Percentiles rank a stretch among this genome's conserved stretches.
Evolutionary conservation across 2,797 vertebrate species (phyloP).

Genomic region (Rachycentron canadum): DNA sequence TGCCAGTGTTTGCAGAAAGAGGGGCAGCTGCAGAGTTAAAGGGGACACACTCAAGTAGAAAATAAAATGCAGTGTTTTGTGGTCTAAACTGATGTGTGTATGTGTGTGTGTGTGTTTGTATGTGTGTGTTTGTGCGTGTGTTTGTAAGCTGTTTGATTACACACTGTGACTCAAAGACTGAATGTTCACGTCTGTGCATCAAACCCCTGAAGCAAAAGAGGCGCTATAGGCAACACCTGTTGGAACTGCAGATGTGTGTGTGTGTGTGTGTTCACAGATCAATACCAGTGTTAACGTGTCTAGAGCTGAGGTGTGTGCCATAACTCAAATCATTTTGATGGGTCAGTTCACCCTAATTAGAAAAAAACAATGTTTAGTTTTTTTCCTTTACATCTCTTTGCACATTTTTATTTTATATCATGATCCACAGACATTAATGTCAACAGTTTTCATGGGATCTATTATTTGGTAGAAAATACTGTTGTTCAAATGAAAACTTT

Average conservation of each 20-base stretch:
- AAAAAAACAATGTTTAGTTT: not conserved
- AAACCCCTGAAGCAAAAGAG: conserved; percentile 47
- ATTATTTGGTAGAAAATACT: not conserved
- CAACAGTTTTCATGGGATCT: not conserved
- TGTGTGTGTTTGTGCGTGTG: conserved; percentile 3
- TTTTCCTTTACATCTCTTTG: not conserved
- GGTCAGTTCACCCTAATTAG: not conserved
- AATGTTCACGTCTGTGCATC: conserved; percentile 53
- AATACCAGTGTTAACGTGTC: conserved; percentile 28
- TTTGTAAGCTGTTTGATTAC: conserved; percentile 23
- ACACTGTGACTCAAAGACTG: conserved; percentile 19
- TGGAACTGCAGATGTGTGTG: conserved; percentile 35
- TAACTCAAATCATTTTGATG: conserved; percentile 3
- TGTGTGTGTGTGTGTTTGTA: not conserved
- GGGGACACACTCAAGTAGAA: conserved; percentile 57
- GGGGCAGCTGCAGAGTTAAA: conserved; percentile 53
- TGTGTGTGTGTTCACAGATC: conserved; percentile 25
- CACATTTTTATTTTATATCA: not conserved
- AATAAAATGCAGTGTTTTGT: conserved; percentile 43
- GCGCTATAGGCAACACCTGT: conserved; percentile 48
- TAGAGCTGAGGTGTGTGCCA: not conserved
- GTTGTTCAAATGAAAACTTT: not conserved
- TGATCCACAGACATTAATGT: not conserved
- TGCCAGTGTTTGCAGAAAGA: conserved; percentile 39
- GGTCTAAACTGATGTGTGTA: not conserved